Evolutionary conservation across 2,113 vertebrate species (phyloP), one percentile per base, ranked within the genome.

Genomic region (Chaetodon trifascialis): DNA sequence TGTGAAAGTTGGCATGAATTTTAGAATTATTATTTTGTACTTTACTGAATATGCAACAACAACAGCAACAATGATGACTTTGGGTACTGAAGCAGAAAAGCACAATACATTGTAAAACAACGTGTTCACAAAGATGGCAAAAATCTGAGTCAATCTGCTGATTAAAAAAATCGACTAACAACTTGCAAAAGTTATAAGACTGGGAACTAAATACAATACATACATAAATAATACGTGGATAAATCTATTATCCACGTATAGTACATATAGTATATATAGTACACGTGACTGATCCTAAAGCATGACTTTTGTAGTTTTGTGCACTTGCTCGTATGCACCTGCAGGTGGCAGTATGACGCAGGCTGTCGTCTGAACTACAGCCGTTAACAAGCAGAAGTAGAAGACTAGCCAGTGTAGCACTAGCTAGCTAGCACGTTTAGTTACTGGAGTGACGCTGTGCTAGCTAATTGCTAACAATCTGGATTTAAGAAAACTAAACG

Each of bases 341-440:
- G 14, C 15, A 88, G 81, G 56, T 6, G 87, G 76, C 83, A 73
- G 70, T 36, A 21, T 40, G 7, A 51, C 40, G 19, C 23, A 10
- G 1, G 4, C 11, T 12, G 4, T 21, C 21, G 12, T 11, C 15
- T 59, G 11, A 55, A 23, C 42, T 73, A 34, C 49, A 80, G 17
- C 14, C 23, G 70, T 23, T 44, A 67, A 17, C 6, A 11, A 51
- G 11, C 64, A 42, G 80, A 80, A 84, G 68, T 52, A 90, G 67
- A 52, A 63, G 47, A 40, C 51, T 70, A 79, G 71, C 67, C 36
- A 58, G 30, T 56, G 52, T 88, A 82, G 85, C 82, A 2, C 2
- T 17, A 56, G 23, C 60, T 76, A 59, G 72, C 72, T 88, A 81
- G 76, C 69, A 73, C 34, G 55, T 12, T 71, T 49, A 44, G 7